phyloP scores from a whole-genome alignment of 2,888 invertebrate species.

The Camponotus fellah region DNA sequence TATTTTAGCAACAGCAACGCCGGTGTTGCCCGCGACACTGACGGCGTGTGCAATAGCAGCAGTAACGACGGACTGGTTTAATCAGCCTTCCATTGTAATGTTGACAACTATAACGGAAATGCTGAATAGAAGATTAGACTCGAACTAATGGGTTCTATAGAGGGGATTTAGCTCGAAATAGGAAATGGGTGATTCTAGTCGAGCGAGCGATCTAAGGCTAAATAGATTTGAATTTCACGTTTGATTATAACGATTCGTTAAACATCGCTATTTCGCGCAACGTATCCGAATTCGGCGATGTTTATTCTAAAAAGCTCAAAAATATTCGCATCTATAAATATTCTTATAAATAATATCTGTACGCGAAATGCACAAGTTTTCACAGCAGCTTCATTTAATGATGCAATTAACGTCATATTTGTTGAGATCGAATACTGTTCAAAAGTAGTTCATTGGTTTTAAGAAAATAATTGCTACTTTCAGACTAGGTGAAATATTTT shows the following conservation, averaged over 20 bases:
- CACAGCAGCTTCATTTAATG: background rate
- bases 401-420: background rate
- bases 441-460: background rate
- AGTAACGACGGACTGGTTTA: slow-evolving; percentile 63
- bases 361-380: background rate
- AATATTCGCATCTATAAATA: background rate
- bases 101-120: slow-evolving; percentile 75
- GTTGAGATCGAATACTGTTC: background rate
- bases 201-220: slow-evolving; percentile 64
- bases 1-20: slow-evolving; percentile 52
- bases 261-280: slow-evolving; percentile 34
- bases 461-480: background rate
- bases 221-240: slow-evolving; percentile 68
- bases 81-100: slow-evolving; percentile 77
- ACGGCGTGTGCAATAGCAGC: slow-evolving; percentile 43
- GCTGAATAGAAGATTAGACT: slow-evolving; percentile 79
- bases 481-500: background rate
- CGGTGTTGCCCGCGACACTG: slow-evolving; percentile 26
- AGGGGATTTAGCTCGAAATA: slow-evolving; percentile 45
- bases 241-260: slow-evolving; percentile 33
- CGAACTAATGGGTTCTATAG: slow-evolving; percentile 71
- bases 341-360: background rate
- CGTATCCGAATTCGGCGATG: background rate
- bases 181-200: slow-evolving; percentile 50
- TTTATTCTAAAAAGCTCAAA: background rate